phyloP scores from a whole-genome alignment of 1,140 invertebrate genomes.

The Lerema accius region DNA sequence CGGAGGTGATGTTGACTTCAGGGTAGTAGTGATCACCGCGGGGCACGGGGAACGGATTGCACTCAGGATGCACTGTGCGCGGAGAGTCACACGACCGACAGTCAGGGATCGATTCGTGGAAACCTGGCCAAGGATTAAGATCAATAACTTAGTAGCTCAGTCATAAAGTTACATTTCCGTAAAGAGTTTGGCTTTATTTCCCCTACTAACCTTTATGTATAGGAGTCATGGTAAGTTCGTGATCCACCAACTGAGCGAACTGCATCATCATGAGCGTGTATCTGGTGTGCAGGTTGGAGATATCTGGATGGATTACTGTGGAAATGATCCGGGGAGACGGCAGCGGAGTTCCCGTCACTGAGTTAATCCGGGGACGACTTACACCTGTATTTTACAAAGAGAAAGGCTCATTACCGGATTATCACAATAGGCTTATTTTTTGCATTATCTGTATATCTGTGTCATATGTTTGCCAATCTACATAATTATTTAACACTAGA shows the following conservation, averaged over 20 bases:
- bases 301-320: conserved; percentile 93
- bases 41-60: conserved; percentile 94
- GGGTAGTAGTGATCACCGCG: conserved; percentile 93
- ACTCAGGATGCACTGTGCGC: conserved; percentile 93
- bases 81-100: conserved; percentile 93
- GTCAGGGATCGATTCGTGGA: conserved; percentile 92
- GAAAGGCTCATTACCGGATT: too few relatives aligned
- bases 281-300: conserved; percentile 92
- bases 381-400: conserved; percentile 83
- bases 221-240: conserved; percentile 96
- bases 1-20: conserved; percentile 90
- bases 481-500: too few relatives aligned
- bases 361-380: conserved; percentile 88
- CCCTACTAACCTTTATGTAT: conserved; percentile 89
- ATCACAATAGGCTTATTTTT: too few relatives aligned
- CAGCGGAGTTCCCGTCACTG: conserved; percentile 88
- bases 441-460: too few relatives aligned
- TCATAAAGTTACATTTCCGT: too few relatives aligned
- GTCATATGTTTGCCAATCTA: too few relatives aligned
- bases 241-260: conserved; percentile 95
- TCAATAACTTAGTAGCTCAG: too few relatives aligned
- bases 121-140: conserved; percentile 76
- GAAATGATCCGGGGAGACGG: conserved; percentile 93
- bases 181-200: too few relatives aligned
- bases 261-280: conserved; percentile 97